Base-by-base conservation (phyloP, 2,888 invertebrate species). In the Catotricha subobsoleta region DNA sequence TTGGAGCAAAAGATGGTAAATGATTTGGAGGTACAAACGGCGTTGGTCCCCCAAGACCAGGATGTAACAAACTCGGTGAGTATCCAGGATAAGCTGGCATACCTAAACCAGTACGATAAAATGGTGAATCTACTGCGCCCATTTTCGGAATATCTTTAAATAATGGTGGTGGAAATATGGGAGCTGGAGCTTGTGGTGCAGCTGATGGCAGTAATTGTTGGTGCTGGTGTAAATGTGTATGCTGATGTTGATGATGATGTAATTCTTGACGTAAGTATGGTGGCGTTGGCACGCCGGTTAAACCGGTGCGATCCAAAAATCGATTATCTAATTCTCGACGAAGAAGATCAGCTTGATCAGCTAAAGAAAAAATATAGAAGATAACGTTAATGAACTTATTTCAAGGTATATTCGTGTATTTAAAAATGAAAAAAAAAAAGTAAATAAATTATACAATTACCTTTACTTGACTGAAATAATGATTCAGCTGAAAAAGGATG, bases 191-290 rank as follows among this genome's bases (percentile, higher is more conserved):
- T 43, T 70, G 62, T n/a, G n/a, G n/a, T 18, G 71, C 68, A 13
- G 74, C 74, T 39, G 76, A 70, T 45, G 74, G 57, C 44, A 77
- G 66, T 43, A 76, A 71, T 43, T 80, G 71, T 49, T 81, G 80
- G 60, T 84, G 83, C 57, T 86, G 86, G 67, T 87, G 88, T 54
- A 88, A 80, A 64, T 87, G 84, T 41, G 84, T 84, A 61, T 87
- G 88, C 58, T 88, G 87, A 65, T 88, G 88, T 62, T 86, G 87
- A 68, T 88, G 88, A 67, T 87, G 87, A 63, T 87, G 88, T 74
- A 87, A 79, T 67, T 86, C 88, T 39, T 84, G 86, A 54, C 83
- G 73, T 55, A 80, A 69, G 51, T 76, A 76, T 40, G 76, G 69
- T 28, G 46, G 25, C 34, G 56, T 52, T 46, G 62, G 62, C 51